These are phyloP conservation scores for Spermophilus dauricus DNA, from an alignment of 2,113 vertebrate species.

Conservation along the genomic window DNA sequence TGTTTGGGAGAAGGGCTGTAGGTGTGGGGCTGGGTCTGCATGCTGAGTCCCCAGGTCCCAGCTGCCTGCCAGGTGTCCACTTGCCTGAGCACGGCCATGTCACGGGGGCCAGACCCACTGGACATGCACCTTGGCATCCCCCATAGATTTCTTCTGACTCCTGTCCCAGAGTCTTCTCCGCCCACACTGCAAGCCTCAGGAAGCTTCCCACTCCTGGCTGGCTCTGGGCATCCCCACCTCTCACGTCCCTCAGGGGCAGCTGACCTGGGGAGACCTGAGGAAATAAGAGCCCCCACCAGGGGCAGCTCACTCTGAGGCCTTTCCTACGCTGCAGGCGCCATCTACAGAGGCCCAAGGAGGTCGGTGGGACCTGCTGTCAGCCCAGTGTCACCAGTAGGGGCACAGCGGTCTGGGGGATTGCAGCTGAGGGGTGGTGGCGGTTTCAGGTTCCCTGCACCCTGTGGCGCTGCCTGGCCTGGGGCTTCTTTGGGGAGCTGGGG, in stretches of 20 bases:
- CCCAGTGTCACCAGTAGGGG: background rate
- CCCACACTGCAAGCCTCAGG: background rate
- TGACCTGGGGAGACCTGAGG: background rate
- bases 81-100: background rate
- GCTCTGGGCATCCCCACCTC: background rate
- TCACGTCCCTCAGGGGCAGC: background rate
- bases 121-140: background rate
- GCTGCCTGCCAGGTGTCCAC: background rate
- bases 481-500: background rate
- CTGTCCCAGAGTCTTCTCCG: background rate
- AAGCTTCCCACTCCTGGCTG: background rate
- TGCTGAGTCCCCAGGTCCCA: background rate
- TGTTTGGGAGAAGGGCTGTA: background rate
- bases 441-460: slow-evolving; percentile 33
- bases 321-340: background rate
- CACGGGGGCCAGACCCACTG: background rate
- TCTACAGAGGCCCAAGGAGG: background rate
- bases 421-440: background rate
- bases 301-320: background rate
- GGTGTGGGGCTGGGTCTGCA: background rate
- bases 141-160: background rate
- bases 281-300: background rate
- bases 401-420: background rate
- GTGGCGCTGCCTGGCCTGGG: background rate
- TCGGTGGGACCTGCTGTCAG: background rate